Base-by-base conservation (phyloP, 2,888 invertebrate species). In the Tinea pellionella region DNA sequence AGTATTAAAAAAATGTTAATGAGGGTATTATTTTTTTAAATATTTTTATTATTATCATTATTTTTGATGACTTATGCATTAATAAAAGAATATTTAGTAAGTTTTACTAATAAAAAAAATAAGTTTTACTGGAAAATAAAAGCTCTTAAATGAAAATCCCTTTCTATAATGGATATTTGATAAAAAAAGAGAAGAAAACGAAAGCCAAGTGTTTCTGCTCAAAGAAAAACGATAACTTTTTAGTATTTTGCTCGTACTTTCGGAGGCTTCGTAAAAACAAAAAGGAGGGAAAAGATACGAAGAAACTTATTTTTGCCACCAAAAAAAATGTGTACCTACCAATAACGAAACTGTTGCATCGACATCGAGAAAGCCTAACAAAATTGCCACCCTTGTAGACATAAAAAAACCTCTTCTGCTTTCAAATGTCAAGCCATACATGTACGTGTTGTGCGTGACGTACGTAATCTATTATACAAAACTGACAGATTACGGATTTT, bases 321-420 rank as follows among this genome's bases (percentile, higher is more conserved):
- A 53, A 11, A 24, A 53, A 53, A 53, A 47, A 47, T 43, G 6
- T 51, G 16, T n/a, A n/a, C n/a, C 3, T 18, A 24, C 15, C 18
- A 53, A 53, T 53, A 53, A 12, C 18, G 18, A 53, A 53, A 53
- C 53, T 53, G 53, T 53, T 53, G 53, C 53, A 53, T 19, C 24
- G 19, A 53, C 11, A 24, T 53, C n/a, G 47, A 24, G 18, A 24
- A 53, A 53, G 24, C 53, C 24, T 19, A 53, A 53, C 53, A 24
- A 24, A 53, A 53, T 51, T 51, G 53, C 53, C 24, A 19, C 15
- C 6, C 6, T 47, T 15, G 47, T 47, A 47, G 47, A 2, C 4
- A 51, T 7, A 9, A 51, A 2, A 53, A 53, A 47, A 16, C n/a
- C 42, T 30, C 30, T 30, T 30, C 30, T 30, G n/a, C n/a, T n/a